A percentile compares a stretch with the other conserved stretches of the same genome.
Evolutionary conservation across 2,797 vertebrate genomes (phyloP).

Genomic region (Trachops cirrhosus): DNA sequence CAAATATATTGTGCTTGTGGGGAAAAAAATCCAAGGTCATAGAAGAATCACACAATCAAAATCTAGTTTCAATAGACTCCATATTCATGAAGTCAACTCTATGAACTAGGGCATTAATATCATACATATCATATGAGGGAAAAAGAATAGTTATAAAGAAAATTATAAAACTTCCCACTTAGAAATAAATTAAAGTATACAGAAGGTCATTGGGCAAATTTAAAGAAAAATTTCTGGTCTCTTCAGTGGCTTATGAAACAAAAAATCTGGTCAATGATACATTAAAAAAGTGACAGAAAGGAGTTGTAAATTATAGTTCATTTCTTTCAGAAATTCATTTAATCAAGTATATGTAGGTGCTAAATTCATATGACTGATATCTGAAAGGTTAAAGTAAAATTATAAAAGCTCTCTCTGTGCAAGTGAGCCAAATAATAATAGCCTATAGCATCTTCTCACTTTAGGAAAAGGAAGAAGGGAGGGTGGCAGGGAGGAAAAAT

Average conservation of each 20-base stretch:
- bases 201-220: background rate
- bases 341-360: background rate
- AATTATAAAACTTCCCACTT: background rate
- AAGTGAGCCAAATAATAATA: background rate
- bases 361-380: background rate
- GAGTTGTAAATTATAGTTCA: background rate
- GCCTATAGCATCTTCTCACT: background rate
- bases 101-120: background rate
- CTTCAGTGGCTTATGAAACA: background rate
- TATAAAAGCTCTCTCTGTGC: background rate
- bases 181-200: constrained; percentile 22
- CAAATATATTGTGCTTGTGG: background rate
- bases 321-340: background rate
- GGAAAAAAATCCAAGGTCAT: background rate
- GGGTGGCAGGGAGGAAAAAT: rapidly evolving
- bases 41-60: constrained; percentile 14
- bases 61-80: background rate
- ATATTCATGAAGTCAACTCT: background rate
- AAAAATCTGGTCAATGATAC: background rate
- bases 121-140: background rate
- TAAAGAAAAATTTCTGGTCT: background rate
- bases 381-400: background rate
- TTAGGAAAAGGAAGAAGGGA: background rate
- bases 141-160: background rate
- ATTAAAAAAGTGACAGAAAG: background rate